Base-by-base conservation (phyloP, 2,888 invertebrate species). In the Ochropleura plecta region DNA sequence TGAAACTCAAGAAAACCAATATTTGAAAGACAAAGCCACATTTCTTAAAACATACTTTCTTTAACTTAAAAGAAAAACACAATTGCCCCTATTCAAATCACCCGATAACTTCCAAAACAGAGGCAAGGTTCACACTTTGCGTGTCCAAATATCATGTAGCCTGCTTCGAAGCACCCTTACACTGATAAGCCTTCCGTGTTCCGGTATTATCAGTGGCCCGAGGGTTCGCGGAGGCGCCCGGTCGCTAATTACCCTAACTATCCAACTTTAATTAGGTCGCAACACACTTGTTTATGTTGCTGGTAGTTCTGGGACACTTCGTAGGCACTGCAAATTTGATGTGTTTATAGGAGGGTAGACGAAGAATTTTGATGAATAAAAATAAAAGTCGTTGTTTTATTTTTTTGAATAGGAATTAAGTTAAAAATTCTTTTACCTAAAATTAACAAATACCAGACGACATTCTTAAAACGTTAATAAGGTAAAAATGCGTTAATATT, bases 241-340 rank as follows among this genome's bases (percentile, higher is more conserved):
- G 77, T 72, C 79, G 89, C 88, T 91, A 91, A 92, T 92, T 91
- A 91, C 91, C 84, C 70, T 88, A 89, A 91, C 91, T 90, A 90
- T 89, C 90, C 88, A 91, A 90, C 82, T 91, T 91, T 91, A 91
- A 91, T 91, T 91, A 91, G 91, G 89, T 88, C 88, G 86, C 87
- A 82, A 82, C 85, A 87, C 83, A 80, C 86, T 88, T 86, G 83
- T 86, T 87, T 88, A 84, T 82, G 78, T 79, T 80, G 67, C 55
- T 53, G 40, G 69, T 76, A 66, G 76, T 77, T 69, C 59, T 78
- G 73, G 57, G 73, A 83, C 77, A 80, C 71, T 84, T 87, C 77
- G 77, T 85, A 78, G 85, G 85, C 85, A 78, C 73, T 76, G 63
- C 59, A 67, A 83, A 80, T 75, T 81, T 85, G 63, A 84, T 70